These are phyloP conservation scores for Tetramorium alpestre DNA, from an alignment of 1,140 invertebrate species.

Conservation along the genomic window DNA sequence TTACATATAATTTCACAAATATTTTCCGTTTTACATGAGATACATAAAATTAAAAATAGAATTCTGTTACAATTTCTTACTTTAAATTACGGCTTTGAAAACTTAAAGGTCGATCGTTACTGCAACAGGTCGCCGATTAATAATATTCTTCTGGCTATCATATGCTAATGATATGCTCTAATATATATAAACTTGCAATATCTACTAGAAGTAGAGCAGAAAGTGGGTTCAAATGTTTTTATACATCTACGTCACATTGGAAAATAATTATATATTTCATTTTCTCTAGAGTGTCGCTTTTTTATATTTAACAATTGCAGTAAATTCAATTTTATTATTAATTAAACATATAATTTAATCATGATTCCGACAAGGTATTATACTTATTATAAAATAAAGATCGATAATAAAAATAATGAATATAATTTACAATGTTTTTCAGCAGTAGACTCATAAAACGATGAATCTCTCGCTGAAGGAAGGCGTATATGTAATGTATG, in stretches of 20 bases:
- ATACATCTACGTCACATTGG: not conserved
- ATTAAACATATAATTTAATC: not conserved
- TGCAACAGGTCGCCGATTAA: not conserved
- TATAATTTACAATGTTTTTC: not conserved
- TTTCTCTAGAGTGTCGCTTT: not conserved
- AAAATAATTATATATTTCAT: not conserved
- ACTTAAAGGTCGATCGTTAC: not conserved
- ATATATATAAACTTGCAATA: not conserved
- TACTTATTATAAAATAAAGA: not conserved
- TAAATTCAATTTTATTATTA: not conserved
- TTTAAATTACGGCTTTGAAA: not conserved
- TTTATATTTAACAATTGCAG: not conserved
- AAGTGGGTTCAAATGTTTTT: not conserved
- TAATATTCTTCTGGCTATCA: not conserved
- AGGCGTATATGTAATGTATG: conserved; percentile 67
- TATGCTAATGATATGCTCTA: not conserved
- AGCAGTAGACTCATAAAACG: conserved; percentile 34
- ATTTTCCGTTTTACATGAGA: too few species aligned
- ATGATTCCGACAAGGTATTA: not conserved
- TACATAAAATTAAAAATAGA: not conserved
- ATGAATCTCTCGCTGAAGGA: conserved; percentile 70
- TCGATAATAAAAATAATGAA: not conserved
- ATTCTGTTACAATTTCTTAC: not conserved
- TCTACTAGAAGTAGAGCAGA: not conserved
- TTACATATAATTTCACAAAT: too few species aligned